Conservation (phyloP, 2,888 invertebrate species). For the Hyles lineata region DNA sequence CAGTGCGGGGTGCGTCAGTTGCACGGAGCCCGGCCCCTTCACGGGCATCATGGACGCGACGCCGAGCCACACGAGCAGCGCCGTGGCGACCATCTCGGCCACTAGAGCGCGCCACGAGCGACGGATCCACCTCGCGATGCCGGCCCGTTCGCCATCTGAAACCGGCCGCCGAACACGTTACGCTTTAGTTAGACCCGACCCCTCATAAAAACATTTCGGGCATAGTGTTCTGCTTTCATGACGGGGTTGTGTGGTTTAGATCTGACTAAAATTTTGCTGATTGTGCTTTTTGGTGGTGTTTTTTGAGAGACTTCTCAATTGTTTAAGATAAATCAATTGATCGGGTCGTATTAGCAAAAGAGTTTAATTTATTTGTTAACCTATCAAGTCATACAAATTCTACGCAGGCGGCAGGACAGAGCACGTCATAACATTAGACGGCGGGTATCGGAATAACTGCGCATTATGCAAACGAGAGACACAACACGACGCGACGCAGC, state of each 20-base stretch:
- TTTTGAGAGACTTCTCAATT: neutral
- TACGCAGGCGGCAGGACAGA: neutral
- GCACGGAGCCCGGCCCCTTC: slow-evolving; percentile 36
- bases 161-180: neutral
- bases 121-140: slow-evolving; percentile 51
- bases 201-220: neutral
- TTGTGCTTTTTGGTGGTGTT: no score
- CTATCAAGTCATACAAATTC: no score
- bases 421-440: neutral
- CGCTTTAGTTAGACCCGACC: neutral
- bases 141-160: slow-evolving; percentile 26
- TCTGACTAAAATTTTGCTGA: no score
- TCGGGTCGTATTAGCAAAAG: neutral
- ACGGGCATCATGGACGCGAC: slow-evolving; percentile 57
- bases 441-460: neutral
- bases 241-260: neutral
- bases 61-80: slow-evolving; percentile 73
- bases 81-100: slow-evolving; percentile 67
- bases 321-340: neutral
- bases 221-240: neutral
- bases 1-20: slow-evolving; percentile 66
- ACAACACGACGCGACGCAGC: neutral
- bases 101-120: slow-evolving; percentile 72
- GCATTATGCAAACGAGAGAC: neutral
- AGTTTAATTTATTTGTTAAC: no score